phyloP scores from a whole-genome alignment of 2,113 vertebrate species.

The Paramormyrops kingsleyae region DNA sequence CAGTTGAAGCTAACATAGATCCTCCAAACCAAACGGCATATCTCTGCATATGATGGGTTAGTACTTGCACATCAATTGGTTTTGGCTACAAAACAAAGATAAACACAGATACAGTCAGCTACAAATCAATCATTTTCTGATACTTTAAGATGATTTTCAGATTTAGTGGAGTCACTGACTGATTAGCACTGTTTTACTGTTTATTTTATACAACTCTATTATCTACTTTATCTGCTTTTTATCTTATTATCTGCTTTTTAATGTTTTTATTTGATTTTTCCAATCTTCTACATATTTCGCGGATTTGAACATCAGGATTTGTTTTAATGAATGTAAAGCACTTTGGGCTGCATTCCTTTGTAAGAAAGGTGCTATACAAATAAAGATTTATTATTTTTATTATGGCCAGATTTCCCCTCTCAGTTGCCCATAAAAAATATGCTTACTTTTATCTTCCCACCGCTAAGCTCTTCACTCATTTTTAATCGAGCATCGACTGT shows the following conservation, averaged over 20 bases:
- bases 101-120: neutral
- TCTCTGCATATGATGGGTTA: conserved; percentile 97
- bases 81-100: conserved; percentile 69
- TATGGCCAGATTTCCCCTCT: neutral
- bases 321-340: too few relatives aligned
- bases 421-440: neutral
- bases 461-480: conserved; percentile 94
- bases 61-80: conserved; percentile 94
- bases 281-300: too few relatives aligned
- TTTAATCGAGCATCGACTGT: conserved; percentile 92
- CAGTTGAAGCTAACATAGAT: conserved; percentile 97
- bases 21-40: conserved; percentile 98
- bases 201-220: neutral
- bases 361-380: too few relatives aligned
- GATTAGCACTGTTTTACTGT: neutral
- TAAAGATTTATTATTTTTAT: too few relatives aligned
- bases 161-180: neutral
- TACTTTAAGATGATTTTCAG: neutral
- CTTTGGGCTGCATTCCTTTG: too few relatives aligned
- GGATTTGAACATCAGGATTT: too few relatives aligned
- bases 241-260: too few relatives aligned
- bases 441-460: conserved; percentile 88
- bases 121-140: neutral
- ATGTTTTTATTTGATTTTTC: too few relatives aligned
- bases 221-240: too few relatives aligned